phyloP scores from a whole-genome alignment of 1,140 invertebrate genomes.

The Aphelenchoides fujianensis region DNA sequence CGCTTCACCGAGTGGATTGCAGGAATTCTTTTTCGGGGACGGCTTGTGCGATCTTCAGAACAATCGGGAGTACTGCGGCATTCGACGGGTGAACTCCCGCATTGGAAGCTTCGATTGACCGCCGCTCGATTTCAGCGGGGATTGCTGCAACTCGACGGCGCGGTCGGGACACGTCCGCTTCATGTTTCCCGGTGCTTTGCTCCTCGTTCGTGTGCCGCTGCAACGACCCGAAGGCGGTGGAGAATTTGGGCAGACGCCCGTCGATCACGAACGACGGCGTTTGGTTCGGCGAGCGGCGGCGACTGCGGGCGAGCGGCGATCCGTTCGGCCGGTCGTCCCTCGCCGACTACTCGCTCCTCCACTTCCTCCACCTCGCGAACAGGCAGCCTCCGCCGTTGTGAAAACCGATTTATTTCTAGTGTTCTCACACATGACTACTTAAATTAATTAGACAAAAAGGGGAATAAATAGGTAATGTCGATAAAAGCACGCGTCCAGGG shows the following conservation, averaged over 20 bases:
- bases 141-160: not conserved
- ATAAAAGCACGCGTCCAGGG: not conserved
- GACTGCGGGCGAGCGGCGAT: too few relatives aligned
- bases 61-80: constrained; percentile 52
- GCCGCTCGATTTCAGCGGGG: too few relatives aligned
- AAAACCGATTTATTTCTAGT: not conserved
- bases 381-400: too few relatives aligned
- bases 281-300: not conserved
- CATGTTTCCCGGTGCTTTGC: not conserved
- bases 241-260: not conserved
- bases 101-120: too few relatives aligned
- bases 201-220: not conserved
- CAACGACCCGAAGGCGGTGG: not conserved
- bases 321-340: too few relatives aligned
- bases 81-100: too few relatives aligned
- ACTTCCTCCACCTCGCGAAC: too few relatives aligned
- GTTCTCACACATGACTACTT: not conserved
- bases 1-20: too few relatives aligned
- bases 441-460: not conserved
- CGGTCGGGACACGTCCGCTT: not conserved
- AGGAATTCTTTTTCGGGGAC: constrained; percentile 40
- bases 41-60: constrained; percentile 59
- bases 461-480: constrained; percentile 1
- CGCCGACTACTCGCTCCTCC: too few relatives aligned
- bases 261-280: not conserved